Evolutionary conservation across 1,140 invertebrate genomes (phyloP).

Genomic region (Laupala kohalensis): DNA sequence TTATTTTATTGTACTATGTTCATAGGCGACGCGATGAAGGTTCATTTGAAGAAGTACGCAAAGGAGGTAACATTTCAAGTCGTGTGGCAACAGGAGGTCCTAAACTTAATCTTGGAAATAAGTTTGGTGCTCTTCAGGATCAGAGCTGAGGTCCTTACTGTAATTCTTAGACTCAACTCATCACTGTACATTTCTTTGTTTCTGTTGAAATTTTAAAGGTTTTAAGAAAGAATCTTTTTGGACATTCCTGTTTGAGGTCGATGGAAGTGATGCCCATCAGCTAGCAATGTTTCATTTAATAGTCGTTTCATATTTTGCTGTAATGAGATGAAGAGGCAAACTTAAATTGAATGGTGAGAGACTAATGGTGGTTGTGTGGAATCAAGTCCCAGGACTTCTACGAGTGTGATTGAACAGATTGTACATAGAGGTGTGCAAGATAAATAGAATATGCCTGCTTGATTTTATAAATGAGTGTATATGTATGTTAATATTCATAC

Average conservation of each 20-base stretch:
- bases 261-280: not conserved
- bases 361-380: no score
- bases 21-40: conserved; percentile 39
- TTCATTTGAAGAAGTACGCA: conserved; percentile 42
- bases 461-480: no score
- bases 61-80: conserved; percentile 21
- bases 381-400: no score
- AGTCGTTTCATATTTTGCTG: not conserved
- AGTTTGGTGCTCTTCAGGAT: conserved; percentile 36
- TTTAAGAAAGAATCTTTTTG: not conserved
- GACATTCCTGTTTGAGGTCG: not conserved
- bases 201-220: not conserved
- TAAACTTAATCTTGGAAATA: conserved; percentile 42
- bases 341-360: not conserved
- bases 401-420: no score
- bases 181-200: not conserved
- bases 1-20: no score
- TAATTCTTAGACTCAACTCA: not conserved
- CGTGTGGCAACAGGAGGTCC: conserved; percentile 26
- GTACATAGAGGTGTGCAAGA: no score
- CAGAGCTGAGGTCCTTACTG: conserved; percentile 19
- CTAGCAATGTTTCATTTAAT: not conserved
- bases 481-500: no score
- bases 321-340: not conserved
- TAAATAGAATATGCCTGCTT: no score